A percentile compares a stretch with the other conserved stretches of the same genome.
Evolutionary conservation across 1,140 invertebrate genomes (phyloP).

Genomic region (Penaeus vannamei): DNA sequence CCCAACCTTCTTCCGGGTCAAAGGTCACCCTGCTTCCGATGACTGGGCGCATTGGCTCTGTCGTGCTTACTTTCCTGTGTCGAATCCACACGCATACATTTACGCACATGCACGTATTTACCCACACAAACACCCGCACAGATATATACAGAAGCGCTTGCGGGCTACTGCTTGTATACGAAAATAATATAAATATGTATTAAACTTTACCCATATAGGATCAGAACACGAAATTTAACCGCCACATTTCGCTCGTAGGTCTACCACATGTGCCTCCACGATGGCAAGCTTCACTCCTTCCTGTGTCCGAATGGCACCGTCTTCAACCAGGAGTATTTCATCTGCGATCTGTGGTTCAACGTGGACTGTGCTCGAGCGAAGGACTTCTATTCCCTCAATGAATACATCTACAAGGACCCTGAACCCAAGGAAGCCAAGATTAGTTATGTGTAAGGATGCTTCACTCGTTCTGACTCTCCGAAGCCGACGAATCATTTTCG

Average conservation of each 20-base stretch:
- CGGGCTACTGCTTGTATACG: no score
- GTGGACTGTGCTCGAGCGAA: slow-evolving; percentile 72
- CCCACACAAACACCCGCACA: no score
- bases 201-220: no score
- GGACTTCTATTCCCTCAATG: slow-evolving; percentile 72
- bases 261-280: slow-evolving; percentile 89
- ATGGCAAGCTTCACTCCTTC: slow-evolving; percentile 79
- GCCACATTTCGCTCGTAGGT: slow-evolving; percentile 76
- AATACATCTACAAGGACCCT: slow-evolving; percentile 45
- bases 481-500: background rate
- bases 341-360: slow-evolving; percentile 77
- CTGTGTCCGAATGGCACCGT: slow-evolving; percentile 77
- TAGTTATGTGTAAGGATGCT: background rate
- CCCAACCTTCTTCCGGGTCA: no score
- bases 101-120: no score
- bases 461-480: background rate
- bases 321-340: slow-evolving; percentile 76
- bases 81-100: no score
- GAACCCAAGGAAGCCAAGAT: slow-evolving; percentile 7
- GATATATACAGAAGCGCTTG: no score
- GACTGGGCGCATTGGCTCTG: no score
- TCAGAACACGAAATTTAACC: no score
- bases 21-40: no score
- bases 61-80: no score
- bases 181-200: no score